Base-by-base conservation (phyloP, 2,888 invertebrate genomes). In the Yponomeuta evonymella region DNA sequence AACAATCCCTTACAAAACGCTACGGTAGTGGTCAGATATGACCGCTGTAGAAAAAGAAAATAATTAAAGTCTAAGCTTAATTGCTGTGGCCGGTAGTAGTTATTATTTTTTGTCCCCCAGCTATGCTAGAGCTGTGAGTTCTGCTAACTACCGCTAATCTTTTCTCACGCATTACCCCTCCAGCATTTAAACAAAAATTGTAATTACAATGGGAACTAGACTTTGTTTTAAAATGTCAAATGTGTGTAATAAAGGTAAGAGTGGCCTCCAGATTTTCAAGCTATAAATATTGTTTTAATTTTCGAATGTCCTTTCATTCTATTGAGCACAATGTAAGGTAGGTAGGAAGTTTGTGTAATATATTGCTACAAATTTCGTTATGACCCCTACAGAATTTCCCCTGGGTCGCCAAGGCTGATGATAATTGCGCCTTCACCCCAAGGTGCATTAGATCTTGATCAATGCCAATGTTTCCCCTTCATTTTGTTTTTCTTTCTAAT, bases 361-460 rank as follows among this genome's bases (percentile, higher is more conserved):
- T 74, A 79, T 81, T 83, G 83, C 80, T 79, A 79, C 74, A 76
- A 77, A 58, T 76, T 75, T 75, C 74, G 75, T 83, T 83, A 84
- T 80, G 79, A 76, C 81, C 81, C 81, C 77, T 75, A 73, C 78
- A 72, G 79, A 83, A 89, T 87, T 86, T 87, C 88, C 88, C 88
- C 76, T 73, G 82, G 82, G 88, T 74, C 75, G 75, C 77, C 76
- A 75, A 78, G 80, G 77, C 80, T 82, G 79, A 79, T 82, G 79
- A 82, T 85, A 84, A 86, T 86, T 87, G 86, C 83, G 82, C 78
- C 79, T 79, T 75, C 75, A 78, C 81, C 87, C 85, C 85, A 73
- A 81, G 82, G 83, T 83, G 78, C 79, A 83, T 79, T 90, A 87
- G 86, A 89, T 90, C 89, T 87, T 84, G 86, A 90, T 90, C 86